Evolutionary conservation across 2,888 invertebrate genomes (phyloP).

Genomic region (Gortyna flavago): DNA sequence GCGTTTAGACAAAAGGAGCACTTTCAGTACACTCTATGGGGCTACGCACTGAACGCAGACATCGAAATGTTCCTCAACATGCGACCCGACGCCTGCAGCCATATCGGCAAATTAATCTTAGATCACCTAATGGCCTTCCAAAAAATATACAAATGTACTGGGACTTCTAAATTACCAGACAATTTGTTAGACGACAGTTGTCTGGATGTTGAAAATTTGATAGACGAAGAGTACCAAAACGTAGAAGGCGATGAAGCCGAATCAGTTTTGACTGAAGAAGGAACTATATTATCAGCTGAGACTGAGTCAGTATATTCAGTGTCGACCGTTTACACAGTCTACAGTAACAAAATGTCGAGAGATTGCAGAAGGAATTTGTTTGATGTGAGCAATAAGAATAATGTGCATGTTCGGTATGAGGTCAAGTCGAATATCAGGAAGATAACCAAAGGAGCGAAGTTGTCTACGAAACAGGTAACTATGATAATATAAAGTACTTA

Average conservation of each 20-base stretch:
- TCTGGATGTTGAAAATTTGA: conserved; percentile 83
- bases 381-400: conserved; percentile 84
- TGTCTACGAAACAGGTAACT: conserved; percentile 86
- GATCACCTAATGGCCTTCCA: conserved; percentile 89
- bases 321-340: conserved; percentile 82
- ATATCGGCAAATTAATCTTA: conserved; percentile 89
- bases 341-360: conserved; percentile 78
- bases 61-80: conserved; percentile 90
- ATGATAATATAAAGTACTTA: conserved; percentile 3
- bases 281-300: conserved; percentile 83
- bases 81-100: conserved; percentile 90
- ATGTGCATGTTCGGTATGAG: conserved; percentile 83
- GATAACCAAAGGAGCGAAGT: conserved; percentile 86
- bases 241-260: conserved; percentile 85
- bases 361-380: conserved; percentile 86
- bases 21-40: conserved; percentile 90
- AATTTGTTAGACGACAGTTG: conserved; percentile 81
- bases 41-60: conserved; percentile 89
- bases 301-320: conserved; percentile 85
- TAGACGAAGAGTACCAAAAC: conserved; percentile 87
- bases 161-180: conserved; percentile 77
- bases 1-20: conserved; percentile 88
- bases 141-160: conserved; percentile 85
- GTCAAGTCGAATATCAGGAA: conserved; percentile 84
- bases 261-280: conserved; percentile 84